Conservation (phyloP, 2,797 vertebrate species). For the Pseudochaenichthys georgianus region DNA sequence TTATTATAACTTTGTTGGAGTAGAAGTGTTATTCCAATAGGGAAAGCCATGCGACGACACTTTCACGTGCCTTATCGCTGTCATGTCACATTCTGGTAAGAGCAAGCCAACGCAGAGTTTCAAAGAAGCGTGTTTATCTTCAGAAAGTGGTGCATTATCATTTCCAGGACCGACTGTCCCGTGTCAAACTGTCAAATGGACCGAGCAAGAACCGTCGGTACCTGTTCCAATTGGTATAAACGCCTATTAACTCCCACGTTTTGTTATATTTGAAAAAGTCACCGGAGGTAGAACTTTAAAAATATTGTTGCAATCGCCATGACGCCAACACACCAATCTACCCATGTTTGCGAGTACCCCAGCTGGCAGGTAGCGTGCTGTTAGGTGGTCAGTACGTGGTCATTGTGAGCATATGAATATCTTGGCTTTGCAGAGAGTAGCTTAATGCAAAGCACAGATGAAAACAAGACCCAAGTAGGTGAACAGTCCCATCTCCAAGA, state of each 20-base stretch:
- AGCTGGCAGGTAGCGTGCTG: slow-evolving; percentile 33
- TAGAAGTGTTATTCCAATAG: slow-evolving; percentile 1
- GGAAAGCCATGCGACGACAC: not conserved
- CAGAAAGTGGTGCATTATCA: slow-evolving; percentile 32
- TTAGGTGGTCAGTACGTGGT: slow-evolving; percentile 45
- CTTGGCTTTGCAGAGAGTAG: slow-evolving; percentile 56
- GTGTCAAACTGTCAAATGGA: slow-evolving; percentile 33
- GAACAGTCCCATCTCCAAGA: slow-evolving; percentile 80
- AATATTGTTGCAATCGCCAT: slow-evolving; percentile 5
- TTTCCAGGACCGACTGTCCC: slow-evolving; percentile 39
- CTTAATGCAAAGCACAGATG: slow-evolving; percentile 72
- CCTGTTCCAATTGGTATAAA: slow-evolving; percentile 11
- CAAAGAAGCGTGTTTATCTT: slow-evolving; percentile 25
- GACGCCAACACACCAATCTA: slow-evolving; percentile 19
- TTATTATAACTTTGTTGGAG: not conserved
- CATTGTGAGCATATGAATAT: slow-evolving; percentile 70
- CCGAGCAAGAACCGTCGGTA: slow-evolving; percentile 13
- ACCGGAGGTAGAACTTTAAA: slow-evolving; percentile 13
- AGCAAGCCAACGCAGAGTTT: slow-evolving; percentile 14
- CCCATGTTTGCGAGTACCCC: not conserved
- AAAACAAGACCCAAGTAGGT: slow-evolving; percentile 82
- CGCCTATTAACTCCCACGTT: slow-evolving; percentile 3
- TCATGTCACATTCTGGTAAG: slow-evolving; percentile 20
- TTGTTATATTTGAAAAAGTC: slow-evolving; percentile 7
- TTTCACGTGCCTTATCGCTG: slow-evolving; percentile 18